Conservation (phyloP, 2,888 invertebrate species). For the Cantharis lateralis region DNA sequence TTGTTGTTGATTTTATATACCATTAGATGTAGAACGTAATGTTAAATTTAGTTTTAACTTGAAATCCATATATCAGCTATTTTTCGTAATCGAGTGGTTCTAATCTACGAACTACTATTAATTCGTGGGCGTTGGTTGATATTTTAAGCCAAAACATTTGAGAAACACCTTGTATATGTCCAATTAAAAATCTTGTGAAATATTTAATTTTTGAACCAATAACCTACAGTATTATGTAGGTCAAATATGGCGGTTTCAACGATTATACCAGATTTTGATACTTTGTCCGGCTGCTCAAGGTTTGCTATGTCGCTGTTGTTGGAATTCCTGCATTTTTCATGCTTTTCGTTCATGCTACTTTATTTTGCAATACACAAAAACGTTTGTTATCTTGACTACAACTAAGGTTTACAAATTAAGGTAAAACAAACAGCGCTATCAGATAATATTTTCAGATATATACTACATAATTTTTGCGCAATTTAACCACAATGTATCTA, state of each 20-base stretch:
- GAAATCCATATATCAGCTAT: no score
- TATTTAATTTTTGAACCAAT: not conserved
- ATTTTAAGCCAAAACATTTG: not conserved
- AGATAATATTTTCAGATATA: not conserved
- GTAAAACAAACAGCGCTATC: not conserved
- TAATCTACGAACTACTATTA: no score
- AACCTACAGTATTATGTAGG: not conserved
- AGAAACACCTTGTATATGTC: not conserved
- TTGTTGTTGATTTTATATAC: no score
- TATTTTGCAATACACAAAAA: slow-evolving; percentile 1
- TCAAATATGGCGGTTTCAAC: slow-evolving; percentile 3
- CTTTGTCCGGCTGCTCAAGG: slow-evolving; percentile 8
- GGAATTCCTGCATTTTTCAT: slow-evolving; percentile 8
- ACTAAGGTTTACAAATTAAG: not conserved
- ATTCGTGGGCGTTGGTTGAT: no score
- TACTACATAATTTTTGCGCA: not conserved
- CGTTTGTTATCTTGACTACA: not conserved
- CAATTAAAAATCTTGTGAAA: not conserved
- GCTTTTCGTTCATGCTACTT: not conserved
- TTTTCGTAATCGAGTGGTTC: no score
- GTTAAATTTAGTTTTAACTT: no score
- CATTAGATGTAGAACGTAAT: no score
- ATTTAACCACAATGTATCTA: slow-evolving; percentile 12
- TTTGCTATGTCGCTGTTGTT: not conserved
- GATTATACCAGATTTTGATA: slow-evolving; percentile 3